These are phyloP conservation scores for Oryctolagus cuniculus DNA, from an alignment of 2,113 vertebrate species.

Conservation along the genomic window mOryCun1.1 NC_091440.1:136072501-136073000, in stretches of 20 bases:
- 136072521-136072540: not conserved
- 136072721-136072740: not conserved
- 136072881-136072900: not conserved
- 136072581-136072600: no score
- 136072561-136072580: no score
- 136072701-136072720: not conserved
- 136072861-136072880: not conserved
- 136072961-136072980: not conserved
- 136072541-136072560: no score
- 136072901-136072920: not conserved
- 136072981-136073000: no score
- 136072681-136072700: not conserved
- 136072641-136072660: slow-evolving; percentile 2
- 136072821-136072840: no score
- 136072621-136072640: not conserved
- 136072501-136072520: not conserved
- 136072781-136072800: no score
- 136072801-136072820: no score
- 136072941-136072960: not conserved
- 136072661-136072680: not conserved
- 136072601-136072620: no score
- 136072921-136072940: not conserved
- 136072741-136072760: no score
- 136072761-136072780: not conserved
- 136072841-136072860: no score